Evolutionary conservation across 92 coral and sea anemone genomes (phyloP).

Genomic region (Epizoanthus rinbou): DNA sequence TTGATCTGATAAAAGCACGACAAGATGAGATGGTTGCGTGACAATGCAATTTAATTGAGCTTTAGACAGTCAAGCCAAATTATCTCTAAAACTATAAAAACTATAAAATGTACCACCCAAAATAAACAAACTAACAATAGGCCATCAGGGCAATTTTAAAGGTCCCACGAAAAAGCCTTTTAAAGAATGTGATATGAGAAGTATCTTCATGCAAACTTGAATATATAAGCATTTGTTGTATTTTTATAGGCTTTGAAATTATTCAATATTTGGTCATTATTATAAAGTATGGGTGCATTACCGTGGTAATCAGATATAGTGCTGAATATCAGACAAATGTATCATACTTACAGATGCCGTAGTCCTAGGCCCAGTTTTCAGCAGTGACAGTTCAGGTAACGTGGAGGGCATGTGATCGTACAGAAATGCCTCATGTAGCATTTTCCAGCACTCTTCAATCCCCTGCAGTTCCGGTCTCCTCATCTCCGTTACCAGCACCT

Average conservation of each 20-base stretch:
- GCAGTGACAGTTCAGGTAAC: conserved; percentile 8
- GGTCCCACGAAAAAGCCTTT: no score
- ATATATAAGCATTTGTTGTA: no score
- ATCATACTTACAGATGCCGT: conserved; percentile 4
- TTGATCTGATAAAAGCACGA: no score
- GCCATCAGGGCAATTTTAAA: no score
- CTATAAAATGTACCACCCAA: no score
- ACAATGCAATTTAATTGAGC: no score
- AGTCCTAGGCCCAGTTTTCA: neutral
- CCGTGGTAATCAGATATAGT: neutral
- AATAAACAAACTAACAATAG: no score
- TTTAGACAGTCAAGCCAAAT: no score
- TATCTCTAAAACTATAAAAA: no score
- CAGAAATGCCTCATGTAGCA: conserved; percentile 43
- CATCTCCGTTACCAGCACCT: conserved; percentile 45
- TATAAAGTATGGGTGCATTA: neutral
- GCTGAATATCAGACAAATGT: neutral
- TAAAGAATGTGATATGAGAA: no score
- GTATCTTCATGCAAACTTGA: no score
- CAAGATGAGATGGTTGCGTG: no score
- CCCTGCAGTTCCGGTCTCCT: conserved; percentile 31
- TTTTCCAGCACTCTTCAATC: conserved; percentile 44
- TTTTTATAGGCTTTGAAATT: neutral
- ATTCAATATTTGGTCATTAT: neutral
- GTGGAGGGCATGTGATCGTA: conserved; percentile 41